phyloP scores from a whole-genome alignment of 2,113 vertebrate genomes.

The Cololabis saira region DNA sequence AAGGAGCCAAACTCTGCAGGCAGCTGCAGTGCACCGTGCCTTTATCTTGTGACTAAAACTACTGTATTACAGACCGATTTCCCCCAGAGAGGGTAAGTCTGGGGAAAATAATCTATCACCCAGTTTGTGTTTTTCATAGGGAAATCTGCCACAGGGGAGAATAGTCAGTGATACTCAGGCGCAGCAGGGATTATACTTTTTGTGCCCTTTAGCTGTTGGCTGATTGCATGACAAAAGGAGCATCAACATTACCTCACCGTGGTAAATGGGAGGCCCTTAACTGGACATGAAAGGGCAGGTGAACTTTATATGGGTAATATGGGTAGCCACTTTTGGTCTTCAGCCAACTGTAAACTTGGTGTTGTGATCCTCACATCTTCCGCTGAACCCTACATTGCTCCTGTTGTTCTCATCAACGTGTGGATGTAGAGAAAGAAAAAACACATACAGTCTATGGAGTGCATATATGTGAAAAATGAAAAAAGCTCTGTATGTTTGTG shows the following conservation, averaged over 20 bases:
- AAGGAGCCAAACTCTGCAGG: slow-evolving; percentile 29
- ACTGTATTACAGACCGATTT: slow-evolving; percentile 61
- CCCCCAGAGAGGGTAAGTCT: slow-evolving; percentile 58
- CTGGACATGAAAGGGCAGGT: slow-evolving; percentile 11
- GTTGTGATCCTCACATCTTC: too few relatives aligned
- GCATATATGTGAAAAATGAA: too few relatives aligned
- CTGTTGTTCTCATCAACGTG: too few relatives aligned
- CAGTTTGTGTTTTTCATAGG: slow-evolving; percentile 38
- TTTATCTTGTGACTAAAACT: slow-evolving; percentile 60
- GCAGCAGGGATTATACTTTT: slow-evolving; percentile 59
- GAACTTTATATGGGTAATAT: slow-evolving; percentile 9
- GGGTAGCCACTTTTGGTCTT: too few relatives aligned
- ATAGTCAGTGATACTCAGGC: slow-evolving; percentile 45
- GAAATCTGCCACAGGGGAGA: slow-evolving; percentile 55
- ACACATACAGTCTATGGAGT: too few relatives aligned
- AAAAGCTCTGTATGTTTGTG: too few relatives aligned
- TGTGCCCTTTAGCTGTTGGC: slow-evolving; percentile 46
- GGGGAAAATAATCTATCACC: slow-evolving; percentile 68
- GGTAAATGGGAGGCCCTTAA: slow-evolving; percentile 3
- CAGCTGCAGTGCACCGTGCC: slow-evolving; percentile 21
- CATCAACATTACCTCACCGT: slow-evolving; percentile 20
- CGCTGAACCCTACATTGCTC: too few relatives aligned
- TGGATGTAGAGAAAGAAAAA: too few relatives aligned
- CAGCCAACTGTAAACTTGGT: too few relatives aligned
- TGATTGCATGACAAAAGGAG: slow-evolving; percentile 43